Evolutionary conservation across 64 coral and sea anemone species (phyloP), one percentile per base, ranked within the genome.

Genomic region (Dendrophyllia cribrosa): DNA sequence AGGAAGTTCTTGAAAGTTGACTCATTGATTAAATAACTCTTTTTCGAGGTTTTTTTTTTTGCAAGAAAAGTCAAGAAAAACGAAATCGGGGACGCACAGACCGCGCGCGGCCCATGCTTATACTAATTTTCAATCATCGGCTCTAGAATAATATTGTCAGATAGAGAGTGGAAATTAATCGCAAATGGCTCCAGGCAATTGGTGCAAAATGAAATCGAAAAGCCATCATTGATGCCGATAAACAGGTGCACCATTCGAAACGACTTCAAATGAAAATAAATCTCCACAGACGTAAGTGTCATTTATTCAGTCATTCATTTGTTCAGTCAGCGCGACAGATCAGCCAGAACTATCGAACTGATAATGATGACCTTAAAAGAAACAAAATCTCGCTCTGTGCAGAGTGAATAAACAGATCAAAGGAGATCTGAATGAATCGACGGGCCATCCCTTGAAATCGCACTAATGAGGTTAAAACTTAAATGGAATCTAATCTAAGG

Each of bases 131-230:
- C 45, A 84, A 68, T 51, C 43, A 59, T 84, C 62, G 61, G 80
- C 60, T n/a, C 23, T 51, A 65, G 7, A 84, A 67, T 75, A 20
- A 50, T 51, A 19, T 64, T 45, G 59, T 22, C 44, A 84, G 62
- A 84, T 84, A 84, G 60, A 45, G 61, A 66, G 43, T 68, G 80
- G n/a, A 66, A 84, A 84, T 84, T 84, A 84, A 84, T 67, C 43
- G 62, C 16, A 51, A 67, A 83, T 67, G 80, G 80, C 80, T 84
- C 20, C 20, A 66, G 80, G 80, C 80, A 23, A 84, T 84, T 84
- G 80, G 80, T 67, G 62, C 62, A 84, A 84, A 84, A 48, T 84
- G n/a, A 67, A 84, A 66, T 84, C 80, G 80, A 84, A 84, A 84
- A 84, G 43, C 62, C 46, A 63, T 68, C 80, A 84, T 44, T 84